phyloP scores from a whole-genome alignment of 2,113 vertebrate genomes.

The Strix uralensis region DNA sequence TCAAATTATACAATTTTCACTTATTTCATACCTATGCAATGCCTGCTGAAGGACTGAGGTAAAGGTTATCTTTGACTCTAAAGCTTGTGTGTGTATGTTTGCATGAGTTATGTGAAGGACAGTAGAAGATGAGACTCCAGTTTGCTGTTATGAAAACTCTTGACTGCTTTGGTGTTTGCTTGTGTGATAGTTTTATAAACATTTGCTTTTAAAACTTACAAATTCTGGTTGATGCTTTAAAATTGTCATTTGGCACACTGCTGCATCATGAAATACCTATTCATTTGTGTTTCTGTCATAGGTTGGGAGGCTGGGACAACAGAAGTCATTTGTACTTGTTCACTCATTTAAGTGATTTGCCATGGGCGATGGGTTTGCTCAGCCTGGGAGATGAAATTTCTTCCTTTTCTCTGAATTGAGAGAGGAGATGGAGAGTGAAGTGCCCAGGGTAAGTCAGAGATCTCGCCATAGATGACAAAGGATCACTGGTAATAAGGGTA shows the following conservation, averaged over 20 bases:
- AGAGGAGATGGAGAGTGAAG: not conserved
- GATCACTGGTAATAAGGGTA: not conserved
- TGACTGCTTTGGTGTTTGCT: not conserved
- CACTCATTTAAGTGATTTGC: not conserved
- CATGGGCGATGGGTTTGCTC: not conserved
- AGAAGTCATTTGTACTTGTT: not conserved
- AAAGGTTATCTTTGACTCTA: not conserved
- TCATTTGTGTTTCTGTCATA: not conserved
- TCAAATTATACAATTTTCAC: not conserved
- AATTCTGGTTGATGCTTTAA: not conserved
- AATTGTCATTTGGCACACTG: not conserved
- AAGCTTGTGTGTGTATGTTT: not conserved
- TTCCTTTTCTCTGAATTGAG: not conserved
- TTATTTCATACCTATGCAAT: slow-evolving; percentile 1
- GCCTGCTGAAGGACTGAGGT: not conserved
- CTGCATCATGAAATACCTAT: not conserved
- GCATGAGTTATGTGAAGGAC: not conserved
- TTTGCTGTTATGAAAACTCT: not conserved
- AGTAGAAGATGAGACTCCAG: not conserved
- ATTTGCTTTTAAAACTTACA: not conserved
- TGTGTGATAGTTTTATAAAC: not conserved
- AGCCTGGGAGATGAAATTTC: not conserved
- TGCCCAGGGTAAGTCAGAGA: not conserved
- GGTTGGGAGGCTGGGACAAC: not conserved
- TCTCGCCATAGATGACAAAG: not conserved